Evolutionary conservation across 2,888 invertebrate species (phyloP), one percentile per base, ranked within the genome.

Genomic region (Nomada fucata): DNA sequence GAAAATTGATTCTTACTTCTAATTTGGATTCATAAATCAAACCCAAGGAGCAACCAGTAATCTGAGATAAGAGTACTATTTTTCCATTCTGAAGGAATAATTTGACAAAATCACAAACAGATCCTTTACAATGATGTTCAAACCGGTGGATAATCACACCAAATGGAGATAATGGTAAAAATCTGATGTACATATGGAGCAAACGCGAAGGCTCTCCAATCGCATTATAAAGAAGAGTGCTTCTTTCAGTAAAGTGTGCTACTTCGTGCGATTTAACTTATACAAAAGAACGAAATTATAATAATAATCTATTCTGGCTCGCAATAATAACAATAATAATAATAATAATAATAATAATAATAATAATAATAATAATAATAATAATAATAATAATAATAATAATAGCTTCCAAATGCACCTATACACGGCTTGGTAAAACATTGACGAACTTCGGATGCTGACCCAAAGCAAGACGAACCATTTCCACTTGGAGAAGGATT

Each of bases 401-500:
- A 42, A 15, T 23, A 20, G 60, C 69, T 65, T 53, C 2, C 13
- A 53, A 53, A 44, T 53, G 23, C 92, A 57, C 93, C 93, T 85
- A 92, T 91, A 87, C 95, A 95, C 4, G 95, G 95, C 47, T 86
- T 89, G 71, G 94, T 86, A 76, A 94, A 93, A 71, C 95, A 95
- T 36, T 94, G 89, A 3, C 94, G 93, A 11, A 94, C 88, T 91
- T 95, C 95, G 29, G 92, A 93, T 89, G 91, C 93, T 20, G 92
- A 88, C 7, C 95, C 95, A 18, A 90, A 85, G 77, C 95, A 95
- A 29, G 84, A 83, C 1, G 78, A 81, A n/a, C 95, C 95, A 15
- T 88, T 89, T n/a, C 94, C 94, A 29, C 94, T 91, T 0, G 96
- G 96, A 13, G 94, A 92, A 0, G 96, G 96, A 87, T 95, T 94